Percentiles rank a stretch among this genome's conserved stretches.
phyloP scores from a whole-genome alignment of 2,113 vertebrate species.

The Puffinus mauretanicus region DNA sequence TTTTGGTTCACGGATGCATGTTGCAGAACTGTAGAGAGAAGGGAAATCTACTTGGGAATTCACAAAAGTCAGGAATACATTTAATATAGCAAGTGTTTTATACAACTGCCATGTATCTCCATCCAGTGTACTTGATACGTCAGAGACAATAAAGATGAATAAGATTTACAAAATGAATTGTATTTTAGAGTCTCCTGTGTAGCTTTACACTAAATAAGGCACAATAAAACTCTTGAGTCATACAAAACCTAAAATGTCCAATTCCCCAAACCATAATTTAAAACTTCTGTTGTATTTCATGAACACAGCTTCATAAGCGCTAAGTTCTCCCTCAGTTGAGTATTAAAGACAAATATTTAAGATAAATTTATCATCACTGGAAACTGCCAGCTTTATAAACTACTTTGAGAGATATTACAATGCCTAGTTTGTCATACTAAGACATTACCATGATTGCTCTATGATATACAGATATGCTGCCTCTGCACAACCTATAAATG shows the following conservation, averaged over 20 bases:
- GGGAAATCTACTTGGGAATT: neutral
- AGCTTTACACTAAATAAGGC: slow-evolving; percentile 37
- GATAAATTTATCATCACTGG: neutral
- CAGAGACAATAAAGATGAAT: slow-evolving; percentile 29
- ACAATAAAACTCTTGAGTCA: neutral
- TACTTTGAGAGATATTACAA: neutral
- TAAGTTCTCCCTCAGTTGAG: neutral
- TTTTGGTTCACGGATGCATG: slow-evolving; percentile 1
- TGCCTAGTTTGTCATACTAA: neutral
- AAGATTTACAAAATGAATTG: slow-evolving; percentile 18
- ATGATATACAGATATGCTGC: neutral
- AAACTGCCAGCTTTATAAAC: slow-evolving; percentile 18
- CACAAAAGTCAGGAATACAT: slow-evolving; percentile 24
- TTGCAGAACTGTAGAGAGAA: slow-evolving; percentile 26
- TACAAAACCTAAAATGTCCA: neutral
- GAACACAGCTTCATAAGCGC: slow-evolving; percentile 8
- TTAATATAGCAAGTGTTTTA: slow-evolving; percentile 19
- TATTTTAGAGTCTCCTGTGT: neutral
- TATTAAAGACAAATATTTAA: neutral
- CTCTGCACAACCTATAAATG: slow-evolving; percentile 41
- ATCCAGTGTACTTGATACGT: slow-evolving; percentile 1
- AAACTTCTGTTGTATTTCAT: neutral
- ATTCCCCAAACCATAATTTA: slow-evolving; percentile 12
- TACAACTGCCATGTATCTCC: slow-evolving; percentile 6
- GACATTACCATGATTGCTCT: neutral